Evolutionary conservation across 2,113 vertebrate species (phyloP).

Genomic region (Pica pica): DNA sequence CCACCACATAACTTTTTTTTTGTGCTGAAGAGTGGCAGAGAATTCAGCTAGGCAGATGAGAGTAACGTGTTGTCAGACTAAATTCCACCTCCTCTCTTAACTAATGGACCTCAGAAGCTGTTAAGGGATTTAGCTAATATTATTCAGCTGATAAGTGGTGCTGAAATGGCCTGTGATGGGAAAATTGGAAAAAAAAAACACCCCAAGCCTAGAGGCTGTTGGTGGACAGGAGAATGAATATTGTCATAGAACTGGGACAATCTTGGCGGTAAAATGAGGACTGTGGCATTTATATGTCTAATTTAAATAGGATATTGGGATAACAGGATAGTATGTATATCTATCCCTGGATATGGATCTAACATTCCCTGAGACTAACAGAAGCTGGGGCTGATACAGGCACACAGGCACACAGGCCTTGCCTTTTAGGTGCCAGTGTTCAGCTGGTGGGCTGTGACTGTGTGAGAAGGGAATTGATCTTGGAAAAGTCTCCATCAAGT

Average conservation of each 20-base stretch:
- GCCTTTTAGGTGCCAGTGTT: no score
- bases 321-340: background rate
- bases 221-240: background rate
- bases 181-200: background rate
- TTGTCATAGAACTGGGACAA: rapidly evolving
- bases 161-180: background rate
- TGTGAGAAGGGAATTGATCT: background rate
- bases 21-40: background rate
- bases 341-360: background rate
- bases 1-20: rapidly evolving
- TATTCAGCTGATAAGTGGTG: no score
- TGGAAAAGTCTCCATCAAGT: background rate
- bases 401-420: rapidly evolving
- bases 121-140: background rate
- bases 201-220: background rate
- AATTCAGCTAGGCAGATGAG: background rate
- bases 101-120: background rate
- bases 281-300: no score
- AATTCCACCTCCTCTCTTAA: background rate
- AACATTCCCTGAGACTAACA: background rate
- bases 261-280: background rate
- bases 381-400: background rate
- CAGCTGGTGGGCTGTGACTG: background rate
- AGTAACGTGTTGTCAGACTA: background rate
- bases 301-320: no score